phyloP scores from a whole-genome alignment of 2,113 vertebrate species.

The Laterallus jamaicensis region DNA sequence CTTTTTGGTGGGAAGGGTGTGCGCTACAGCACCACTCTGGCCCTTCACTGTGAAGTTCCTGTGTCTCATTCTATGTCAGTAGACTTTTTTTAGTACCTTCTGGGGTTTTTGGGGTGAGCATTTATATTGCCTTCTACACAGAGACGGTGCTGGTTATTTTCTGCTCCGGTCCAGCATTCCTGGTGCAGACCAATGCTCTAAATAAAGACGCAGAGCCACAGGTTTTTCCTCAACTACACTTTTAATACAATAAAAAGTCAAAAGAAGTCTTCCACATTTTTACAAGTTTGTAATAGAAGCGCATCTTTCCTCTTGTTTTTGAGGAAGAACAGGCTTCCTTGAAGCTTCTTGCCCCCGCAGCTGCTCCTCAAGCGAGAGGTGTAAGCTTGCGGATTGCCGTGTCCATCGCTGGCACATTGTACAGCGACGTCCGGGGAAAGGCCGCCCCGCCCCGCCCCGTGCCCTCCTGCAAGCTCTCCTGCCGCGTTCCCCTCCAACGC shows the following conservation, averaged over 20 bases:
- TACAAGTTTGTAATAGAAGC: not conserved
- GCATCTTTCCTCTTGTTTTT: not conserved
- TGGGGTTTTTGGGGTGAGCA: accelerated
- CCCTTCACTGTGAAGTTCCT: too few relatives aligned
- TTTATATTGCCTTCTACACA: not conserved
- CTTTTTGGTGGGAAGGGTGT: not conserved
- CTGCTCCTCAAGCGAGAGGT: accelerated
- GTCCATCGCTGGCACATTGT: accelerated
- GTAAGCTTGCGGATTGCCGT: accelerated
- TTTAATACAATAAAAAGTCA: accelerated
- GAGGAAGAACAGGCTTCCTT: not conserved
- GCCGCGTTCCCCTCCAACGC: too few relatives aligned
- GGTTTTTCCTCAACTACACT: not conserved
- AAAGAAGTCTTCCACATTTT: not conserved
- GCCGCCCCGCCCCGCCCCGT: accelerated
- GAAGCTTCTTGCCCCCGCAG: too few relatives aligned
- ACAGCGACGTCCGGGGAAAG: accelerated
- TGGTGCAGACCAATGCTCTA: accelerated
- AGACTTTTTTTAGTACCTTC: not conserved
- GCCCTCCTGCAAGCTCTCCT: not conserved
- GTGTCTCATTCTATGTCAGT: accelerated
- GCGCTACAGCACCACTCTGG: accelerated
- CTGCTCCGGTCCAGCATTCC: not conserved
- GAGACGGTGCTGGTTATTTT: not conserved
- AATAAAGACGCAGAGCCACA: accelerated